phyloP scores from a whole-genome alignment of 2,888 invertebrate species.

The Pyrrhopygopsis socrates region DNA sequence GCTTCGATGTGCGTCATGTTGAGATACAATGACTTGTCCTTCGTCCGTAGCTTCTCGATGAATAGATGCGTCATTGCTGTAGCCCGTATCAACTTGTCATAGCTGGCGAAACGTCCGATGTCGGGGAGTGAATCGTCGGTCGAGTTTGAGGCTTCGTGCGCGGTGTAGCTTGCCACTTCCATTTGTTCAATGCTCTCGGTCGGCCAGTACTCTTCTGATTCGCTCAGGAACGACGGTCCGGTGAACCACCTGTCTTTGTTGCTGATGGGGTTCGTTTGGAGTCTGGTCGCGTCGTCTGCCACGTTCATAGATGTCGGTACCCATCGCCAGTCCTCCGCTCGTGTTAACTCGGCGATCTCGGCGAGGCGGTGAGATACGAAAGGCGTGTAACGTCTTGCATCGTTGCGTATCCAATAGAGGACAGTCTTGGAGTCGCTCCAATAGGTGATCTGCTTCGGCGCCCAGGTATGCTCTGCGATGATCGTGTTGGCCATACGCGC shows the following conservation, averaged over 20 bases:
- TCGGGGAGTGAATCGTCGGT: not conserved
- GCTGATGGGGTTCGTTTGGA: not conserved
- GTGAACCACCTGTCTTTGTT: not conserved
- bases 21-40: not conserved
- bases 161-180: conserved; percentile 13
- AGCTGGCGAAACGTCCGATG: not conserved
- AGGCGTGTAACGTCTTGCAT: conserved; percentile 30
- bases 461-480: conserved; percentile 40
- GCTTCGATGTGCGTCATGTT: not conserved
- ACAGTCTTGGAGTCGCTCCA: conserved; percentile 68
- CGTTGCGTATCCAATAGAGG: conserved; percentile 56
- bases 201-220: not conserved
- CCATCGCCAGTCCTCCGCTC: conserved; percentile 1
- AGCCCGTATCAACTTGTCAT: too few relatives aligned
- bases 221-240: not conserved
- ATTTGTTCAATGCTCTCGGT: not conserved
- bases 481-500: conserved; percentile 38
- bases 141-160: too few relatives aligned
- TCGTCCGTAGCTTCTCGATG: too few relatives aligned
- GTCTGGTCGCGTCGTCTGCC: not conserved
- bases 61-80: too few relatives aligned
- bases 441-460: not conserved
- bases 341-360: conserved; percentile 45
- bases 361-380: conserved; percentile 70
- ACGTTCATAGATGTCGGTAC: not conserved